These are phyloP conservation scores for Vultur gryphus DNA, from an alignment of 2,797 vertebrate species.

Conservation along the genomic window DNA sequence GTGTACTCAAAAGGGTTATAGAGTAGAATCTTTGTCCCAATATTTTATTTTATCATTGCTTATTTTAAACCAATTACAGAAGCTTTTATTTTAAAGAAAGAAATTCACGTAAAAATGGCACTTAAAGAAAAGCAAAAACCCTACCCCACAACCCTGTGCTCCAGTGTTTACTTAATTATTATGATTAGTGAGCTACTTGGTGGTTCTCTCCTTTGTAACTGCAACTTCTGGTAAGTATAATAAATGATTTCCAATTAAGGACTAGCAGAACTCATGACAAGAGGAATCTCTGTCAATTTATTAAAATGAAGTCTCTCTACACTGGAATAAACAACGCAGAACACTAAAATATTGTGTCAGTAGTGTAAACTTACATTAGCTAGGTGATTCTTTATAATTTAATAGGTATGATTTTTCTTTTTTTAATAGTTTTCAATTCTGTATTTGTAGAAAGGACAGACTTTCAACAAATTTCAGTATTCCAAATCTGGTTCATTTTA, in stretches of 20 bases:
- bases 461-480: background rate
- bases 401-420: background rate
- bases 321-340: background rate
- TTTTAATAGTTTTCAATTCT: background rate
- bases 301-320: background rate
- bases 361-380: background rate
- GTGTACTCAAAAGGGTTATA: background rate
- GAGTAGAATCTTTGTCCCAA: background rate
- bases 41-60: background rate
- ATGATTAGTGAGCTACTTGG: background rate
- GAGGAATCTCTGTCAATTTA: constrained; percentile 1
- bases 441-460: background rate
- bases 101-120: background rate
- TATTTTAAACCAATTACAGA: background rate
- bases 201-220: background rate
- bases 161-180: background rate
- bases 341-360: background rate
- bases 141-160: background rate
- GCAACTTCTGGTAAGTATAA: background rate
- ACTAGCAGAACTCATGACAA: background rate
- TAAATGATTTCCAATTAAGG: constrained; percentile 30
- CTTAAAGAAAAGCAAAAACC: background rate
- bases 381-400: background rate
- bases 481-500: background rate
- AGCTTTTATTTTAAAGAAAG: background rate